These are phyloP conservation scores for Coenonympha glycerion DNA, from an alignment of 2,888 invertebrate genomes.

Conservation along the genomic window DNA sequence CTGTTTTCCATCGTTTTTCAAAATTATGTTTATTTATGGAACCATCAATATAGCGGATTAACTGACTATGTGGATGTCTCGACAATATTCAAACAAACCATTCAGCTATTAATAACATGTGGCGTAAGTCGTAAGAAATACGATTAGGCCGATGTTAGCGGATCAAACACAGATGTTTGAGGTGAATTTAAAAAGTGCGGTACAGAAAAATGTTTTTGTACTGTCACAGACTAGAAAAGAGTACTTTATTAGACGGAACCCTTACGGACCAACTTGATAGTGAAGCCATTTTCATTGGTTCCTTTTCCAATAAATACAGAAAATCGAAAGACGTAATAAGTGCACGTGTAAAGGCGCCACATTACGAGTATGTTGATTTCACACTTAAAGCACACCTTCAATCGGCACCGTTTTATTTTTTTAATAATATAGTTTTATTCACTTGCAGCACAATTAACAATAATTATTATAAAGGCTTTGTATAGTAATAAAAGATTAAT, in stretches of 20 bases:
- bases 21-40: conserved; percentile 16
- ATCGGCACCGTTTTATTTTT: no score
- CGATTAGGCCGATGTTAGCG: conserved; percentile 61
- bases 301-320: no score
- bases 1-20: neutral
- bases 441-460: no score
- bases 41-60: conserved; percentile 15
- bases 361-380: no score
- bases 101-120: conserved; percentile 65
- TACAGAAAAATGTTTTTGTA: conserved; percentile 45
- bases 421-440: no score
- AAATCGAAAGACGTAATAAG: no score
- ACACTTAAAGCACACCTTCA: no score
- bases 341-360: no score
- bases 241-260: neutral
- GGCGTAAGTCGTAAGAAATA: conserved; percentile 70
- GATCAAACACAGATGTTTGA: conserved; percentile 64
- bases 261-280: neutral
- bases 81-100: conserved; percentile 67
- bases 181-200: conserved; percentile 57
- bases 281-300: neutral
- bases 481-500: no score
- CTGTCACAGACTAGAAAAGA: neutral
- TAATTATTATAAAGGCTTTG: no score
- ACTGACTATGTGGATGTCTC: conserved; percentile 37